Conservation (phyloP, 2,113 vertebrate species). For the Melierax canorus region DNA sequence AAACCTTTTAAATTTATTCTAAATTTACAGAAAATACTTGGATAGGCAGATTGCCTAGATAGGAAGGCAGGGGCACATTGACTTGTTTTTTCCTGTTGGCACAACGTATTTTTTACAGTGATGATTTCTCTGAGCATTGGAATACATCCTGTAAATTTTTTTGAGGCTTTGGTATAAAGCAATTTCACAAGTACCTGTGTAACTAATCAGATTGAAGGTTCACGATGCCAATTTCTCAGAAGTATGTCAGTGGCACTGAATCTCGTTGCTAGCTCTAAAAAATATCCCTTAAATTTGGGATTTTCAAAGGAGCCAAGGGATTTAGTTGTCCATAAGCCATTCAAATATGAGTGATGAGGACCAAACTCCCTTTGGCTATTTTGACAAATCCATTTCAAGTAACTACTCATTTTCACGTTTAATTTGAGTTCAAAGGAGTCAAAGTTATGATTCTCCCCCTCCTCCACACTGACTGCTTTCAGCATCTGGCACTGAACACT, state of each 20-base stretch:
- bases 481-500: conserved; percentile 21
- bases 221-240: background rate
- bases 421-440: conserved; percentile 62
- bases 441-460: conserved; percentile 12
- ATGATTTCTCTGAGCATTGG: background rate
- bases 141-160: background rate
- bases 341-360: background rate
- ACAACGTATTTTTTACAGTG: background rate
- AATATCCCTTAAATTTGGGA: conserved; percentile 34
- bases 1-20: conserved; percentile 54
- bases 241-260: background rate
- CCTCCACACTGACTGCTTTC: background rate
- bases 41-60: conserved; percentile 30
- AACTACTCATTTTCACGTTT: conserved; percentile 45
- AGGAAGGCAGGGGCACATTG: conserved; percentile 8
- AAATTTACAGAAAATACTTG: conserved; percentile 31
- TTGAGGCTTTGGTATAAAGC: conserved; percentile 9
- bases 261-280: background rate
- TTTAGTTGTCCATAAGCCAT: conserved; percentile 39
- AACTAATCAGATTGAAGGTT: conserved; percentile 23
- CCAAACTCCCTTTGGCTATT: conserved; percentile 51
- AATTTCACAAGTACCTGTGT: conserved; percentile 53
- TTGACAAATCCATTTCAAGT: conserved; percentile 55
- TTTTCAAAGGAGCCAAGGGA: conserved; percentile 34
- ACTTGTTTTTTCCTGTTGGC: background rate